These are phyloP conservation scores for Colinus virginianus DNA, from an alignment of 2,113 vertebrate species.

Conservation along the genomic window DNA sequence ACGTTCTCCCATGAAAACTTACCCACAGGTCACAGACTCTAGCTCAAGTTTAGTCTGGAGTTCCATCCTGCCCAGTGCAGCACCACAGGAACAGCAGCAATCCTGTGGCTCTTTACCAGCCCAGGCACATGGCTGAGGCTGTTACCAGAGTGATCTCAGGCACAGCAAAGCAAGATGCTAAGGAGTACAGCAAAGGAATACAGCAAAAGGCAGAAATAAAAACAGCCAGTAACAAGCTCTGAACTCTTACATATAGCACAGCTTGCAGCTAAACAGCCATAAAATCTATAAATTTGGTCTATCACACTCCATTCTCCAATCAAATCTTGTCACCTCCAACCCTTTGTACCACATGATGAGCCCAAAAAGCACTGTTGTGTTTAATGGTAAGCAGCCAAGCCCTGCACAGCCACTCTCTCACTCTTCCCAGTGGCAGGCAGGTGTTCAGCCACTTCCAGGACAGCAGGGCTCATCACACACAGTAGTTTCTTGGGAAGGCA, in stretches of 20 bases:
- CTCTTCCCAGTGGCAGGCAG: neutral
- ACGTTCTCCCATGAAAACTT: neutral
- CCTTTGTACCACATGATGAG: neutral
- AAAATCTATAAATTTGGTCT: neutral
- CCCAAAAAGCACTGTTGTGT: neutral
- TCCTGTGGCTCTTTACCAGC: neutral
- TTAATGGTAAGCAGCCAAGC: neutral
- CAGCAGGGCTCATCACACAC: neutral
- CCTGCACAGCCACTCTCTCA: neutral
- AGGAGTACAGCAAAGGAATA: neutral
- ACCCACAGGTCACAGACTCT: neutral
- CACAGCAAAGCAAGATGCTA: neutral
- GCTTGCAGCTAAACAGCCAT: neutral
- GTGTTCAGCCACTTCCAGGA: neutral
- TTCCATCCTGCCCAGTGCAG: neutral
- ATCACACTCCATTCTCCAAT: neutral
- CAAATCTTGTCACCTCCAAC: neutral
- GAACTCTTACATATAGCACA: neutral
- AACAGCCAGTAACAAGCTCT: neutral
- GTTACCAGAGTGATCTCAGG: neutral
- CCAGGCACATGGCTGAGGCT: neutral
- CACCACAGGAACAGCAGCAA: neutral
- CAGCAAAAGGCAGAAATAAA: neutral
- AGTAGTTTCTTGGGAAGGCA: neutral
- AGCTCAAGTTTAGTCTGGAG: neutral